A percentile compares a stretch with the other conserved stretches of the same genome.
phyloP scores from a whole-genome alignment of 2,113 vertebrate genomes.

The Macheiramphus alcinus region DNA sequence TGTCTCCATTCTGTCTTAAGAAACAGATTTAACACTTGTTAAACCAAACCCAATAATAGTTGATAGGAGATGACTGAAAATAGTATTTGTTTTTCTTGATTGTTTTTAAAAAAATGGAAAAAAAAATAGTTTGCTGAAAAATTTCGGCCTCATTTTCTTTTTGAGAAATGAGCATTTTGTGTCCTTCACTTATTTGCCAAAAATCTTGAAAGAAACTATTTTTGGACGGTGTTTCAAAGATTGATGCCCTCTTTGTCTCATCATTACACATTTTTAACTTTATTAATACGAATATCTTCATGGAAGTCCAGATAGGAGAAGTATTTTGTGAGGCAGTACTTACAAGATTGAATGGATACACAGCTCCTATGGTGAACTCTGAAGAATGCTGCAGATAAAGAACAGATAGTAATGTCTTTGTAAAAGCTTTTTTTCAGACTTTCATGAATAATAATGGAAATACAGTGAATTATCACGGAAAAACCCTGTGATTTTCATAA shows the following conservation, averaged over 20 bases:
- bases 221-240: neutral
- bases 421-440: neutral
- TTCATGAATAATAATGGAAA: neutral
- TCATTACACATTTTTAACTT: neutral
- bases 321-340: neutral
- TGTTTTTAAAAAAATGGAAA: neutral
- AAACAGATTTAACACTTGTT: neutral
- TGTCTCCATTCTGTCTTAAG: neutral
- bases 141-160: neutral
- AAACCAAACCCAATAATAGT: neutral
- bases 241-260: neutral
- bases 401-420: neutral
- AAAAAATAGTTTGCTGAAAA: neutral
- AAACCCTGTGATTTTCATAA: neutral
- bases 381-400: neutral
- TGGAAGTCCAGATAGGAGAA: neutral
- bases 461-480: neutral
- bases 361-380: neutral
- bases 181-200: neutral
- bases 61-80: neutral
- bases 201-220: neutral
- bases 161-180: neutral
- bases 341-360: neutral
- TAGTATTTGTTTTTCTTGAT: neutral
- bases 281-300: neutral